A percentile compares a stretch with the other conserved stretches of the same genome.
These are phyloP conservation scores for Myotis yumanensis DNA, from an alignment of 2,113 vertebrate species.

Conservation along the genomic window DNA sequence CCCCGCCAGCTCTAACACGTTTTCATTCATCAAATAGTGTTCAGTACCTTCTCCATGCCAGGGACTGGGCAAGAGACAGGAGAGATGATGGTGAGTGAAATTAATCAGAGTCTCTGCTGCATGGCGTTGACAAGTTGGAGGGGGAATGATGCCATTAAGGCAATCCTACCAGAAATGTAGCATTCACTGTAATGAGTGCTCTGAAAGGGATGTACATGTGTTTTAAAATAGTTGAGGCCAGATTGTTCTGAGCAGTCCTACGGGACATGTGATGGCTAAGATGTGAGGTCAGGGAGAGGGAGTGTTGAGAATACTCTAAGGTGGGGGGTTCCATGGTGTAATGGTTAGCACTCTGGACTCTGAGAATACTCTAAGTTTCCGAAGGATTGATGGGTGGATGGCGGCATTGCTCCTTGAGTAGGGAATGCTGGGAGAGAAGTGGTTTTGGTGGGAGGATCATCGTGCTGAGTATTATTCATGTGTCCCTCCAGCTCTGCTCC, in stretches of 20 bases:
- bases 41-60: not conserved
- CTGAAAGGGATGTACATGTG: not conserved
- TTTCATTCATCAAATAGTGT: not conserved
- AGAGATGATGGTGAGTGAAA: not conserved
- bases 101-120: not conserved
- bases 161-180: not conserved
- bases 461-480: not conserved
- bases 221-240: not conserved
- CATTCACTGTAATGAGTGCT: not conserved
- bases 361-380: not conserved
- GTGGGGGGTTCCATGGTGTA: no score
- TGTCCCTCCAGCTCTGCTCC: not conserved
- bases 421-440: not conserved
- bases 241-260: not conserved
- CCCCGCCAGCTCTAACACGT: not conserved
- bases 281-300: not conserved
- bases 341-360: no score
- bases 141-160: not conserved
- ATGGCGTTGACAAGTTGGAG: not conserved
- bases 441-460: not conserved
- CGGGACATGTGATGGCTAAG: not conserved
- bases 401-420: not conserved
- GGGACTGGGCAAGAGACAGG: not conserved
- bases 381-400: not conserved
- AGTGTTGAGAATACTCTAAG: not conserved